Conservation (phyloP, 64 coral and sea anemone species). For the Pocillopora verrucosa region DNA sequence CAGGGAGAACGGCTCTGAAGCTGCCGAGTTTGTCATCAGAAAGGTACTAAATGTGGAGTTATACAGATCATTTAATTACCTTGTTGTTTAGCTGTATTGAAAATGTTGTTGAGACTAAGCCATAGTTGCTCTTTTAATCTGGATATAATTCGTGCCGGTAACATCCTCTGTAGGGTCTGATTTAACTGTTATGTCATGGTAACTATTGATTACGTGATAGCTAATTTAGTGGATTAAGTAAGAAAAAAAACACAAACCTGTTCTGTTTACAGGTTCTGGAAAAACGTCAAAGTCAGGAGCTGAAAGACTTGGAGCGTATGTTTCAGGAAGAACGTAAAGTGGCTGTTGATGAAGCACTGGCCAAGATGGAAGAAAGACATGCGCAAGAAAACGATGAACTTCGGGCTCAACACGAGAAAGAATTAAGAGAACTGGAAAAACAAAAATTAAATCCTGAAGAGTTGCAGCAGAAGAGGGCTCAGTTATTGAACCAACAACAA, state of each 20-base stretch:
- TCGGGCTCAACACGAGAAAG: constrained; percentile 59
- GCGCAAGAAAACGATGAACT: constrained; percentile 81
- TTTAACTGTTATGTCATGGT: too few relatives aligned
- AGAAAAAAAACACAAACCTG: not conserved
- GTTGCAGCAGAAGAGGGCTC: constrained; percentile 79
- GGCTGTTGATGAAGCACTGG: constrained; percentile 83
- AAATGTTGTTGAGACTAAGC: too few relatives aligned
- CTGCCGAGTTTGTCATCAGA: constrained; percentile 93
- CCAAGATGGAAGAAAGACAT: constrained; percentile 92
- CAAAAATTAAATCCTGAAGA: constrained; percentile 75
- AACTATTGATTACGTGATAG: not conserved
- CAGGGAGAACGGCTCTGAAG: constrained; percentile 89
- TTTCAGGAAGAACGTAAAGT: constrained; percentile 93
- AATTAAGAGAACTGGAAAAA: constrained; percentile 70
- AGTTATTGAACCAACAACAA: constrained; percentile 93
- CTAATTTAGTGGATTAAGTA: not conserved
- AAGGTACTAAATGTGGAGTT: constrained; percentile 59
- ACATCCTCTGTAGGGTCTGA: too few relatives aligned
- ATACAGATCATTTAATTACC: too few relatives aligned
- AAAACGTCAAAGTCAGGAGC: constrained; percentile 85
- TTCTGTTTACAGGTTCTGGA: constrained; percentile 67
- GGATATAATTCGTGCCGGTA: too few relatives aligned
- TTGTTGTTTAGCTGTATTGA: too few relatives aligned
- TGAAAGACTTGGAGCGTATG: constrained; percentile 87
- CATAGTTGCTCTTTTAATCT: too few relatives aligned